Evolutionary conservation across 2,113 vertebrate genomes (phyloP).

Genomic region (Paramisgurnus dabryanus): DNA sequence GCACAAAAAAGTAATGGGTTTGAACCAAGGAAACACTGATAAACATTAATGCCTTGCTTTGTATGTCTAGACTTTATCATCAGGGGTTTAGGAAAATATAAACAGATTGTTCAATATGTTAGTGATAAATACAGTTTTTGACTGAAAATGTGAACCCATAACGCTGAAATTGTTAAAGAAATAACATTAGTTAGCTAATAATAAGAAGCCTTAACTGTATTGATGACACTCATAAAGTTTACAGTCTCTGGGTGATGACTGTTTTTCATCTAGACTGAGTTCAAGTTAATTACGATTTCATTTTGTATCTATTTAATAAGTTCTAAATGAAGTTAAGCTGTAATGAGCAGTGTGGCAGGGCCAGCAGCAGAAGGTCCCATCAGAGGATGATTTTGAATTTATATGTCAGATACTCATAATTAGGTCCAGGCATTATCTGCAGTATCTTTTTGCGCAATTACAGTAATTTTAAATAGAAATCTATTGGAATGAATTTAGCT

Average conservation of each 20-base stretch:
- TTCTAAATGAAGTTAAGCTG: constrained; percentile 20
- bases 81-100: too few species aligned
- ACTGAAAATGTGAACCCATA: too few species aligned
- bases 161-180: neutral
- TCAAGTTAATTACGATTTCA: constrained; percentile 36
- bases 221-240: neutral
- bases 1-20: too few species aligned
- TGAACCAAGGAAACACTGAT: too few species aligned
- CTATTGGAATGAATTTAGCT: neutral
- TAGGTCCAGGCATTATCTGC: neutral
- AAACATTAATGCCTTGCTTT: too few species aligned
- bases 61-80: too few species aligned
- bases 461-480: neutral
- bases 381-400: neutral
- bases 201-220: neutral
- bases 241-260: constrained; percentile 14
- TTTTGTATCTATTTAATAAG: constrained; percentile 17
- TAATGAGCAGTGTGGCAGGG: neutral
- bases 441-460: neutral
- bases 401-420: neutral
- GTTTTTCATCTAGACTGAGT: constrained; percentile 16
- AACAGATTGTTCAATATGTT: too few species aligned
- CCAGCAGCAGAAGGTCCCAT: neutral
- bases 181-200: neutral
- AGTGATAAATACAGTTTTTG: too few species aligned